Base-by-base conservation (phyloP, 1,140 invertebrate species). In the Pachyrhynchus sulphureomaculatus region DNA sequence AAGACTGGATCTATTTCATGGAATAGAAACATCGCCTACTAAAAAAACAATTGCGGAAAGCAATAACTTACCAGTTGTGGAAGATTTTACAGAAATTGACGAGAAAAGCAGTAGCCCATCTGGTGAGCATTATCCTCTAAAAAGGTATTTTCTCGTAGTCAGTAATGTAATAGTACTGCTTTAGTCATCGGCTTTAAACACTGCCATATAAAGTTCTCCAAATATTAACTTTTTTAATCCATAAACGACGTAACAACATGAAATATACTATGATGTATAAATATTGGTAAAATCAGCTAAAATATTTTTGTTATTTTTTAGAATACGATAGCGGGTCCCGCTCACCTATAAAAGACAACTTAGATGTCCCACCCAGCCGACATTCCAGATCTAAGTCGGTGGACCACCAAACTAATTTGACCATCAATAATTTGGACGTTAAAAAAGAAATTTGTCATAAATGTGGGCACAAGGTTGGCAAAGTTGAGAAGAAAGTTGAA, bases 1-100 rank as follows among this genome's bases (percentile, higher is more conserved):
- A 0, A 86, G 90, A 68, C 90, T 95, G 84, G 92, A 95, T 76
- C 82, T 96, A 58, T 90, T 92, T n/a, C 88, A 89, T 70, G 88
- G 85, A 51, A 74, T 81, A 57, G 79, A 82, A 61, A 74, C 74
- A 70, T 52, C 68, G 37, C 64, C 56, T 15, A 65, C 66, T 17
- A 54, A 61, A 23, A 64, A 64, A 21, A 65, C 72, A 45, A 69
- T 76, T 45, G 62, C 70, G 64, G 79, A 81, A 77, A 66, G 68
- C 18, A 71, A 69, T 2, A 76, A 76, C 36, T 70, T 85, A 34
- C 81, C 84, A 4, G 75, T 81, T n/a, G 80, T 84, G 69, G 81
- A 81, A 59, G 85, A 86, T 53, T 59, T 48, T 8, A 57, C 65
- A 10, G 72, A 75, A 62, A 41, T 48, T 42, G 73, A 76, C 41